A percentile compares a stretch with the other conserved stretches of the same genome.
Conservation (phyloP, 2,797 vertebrate genomes). For the Ceyx erithaca region DNA sequence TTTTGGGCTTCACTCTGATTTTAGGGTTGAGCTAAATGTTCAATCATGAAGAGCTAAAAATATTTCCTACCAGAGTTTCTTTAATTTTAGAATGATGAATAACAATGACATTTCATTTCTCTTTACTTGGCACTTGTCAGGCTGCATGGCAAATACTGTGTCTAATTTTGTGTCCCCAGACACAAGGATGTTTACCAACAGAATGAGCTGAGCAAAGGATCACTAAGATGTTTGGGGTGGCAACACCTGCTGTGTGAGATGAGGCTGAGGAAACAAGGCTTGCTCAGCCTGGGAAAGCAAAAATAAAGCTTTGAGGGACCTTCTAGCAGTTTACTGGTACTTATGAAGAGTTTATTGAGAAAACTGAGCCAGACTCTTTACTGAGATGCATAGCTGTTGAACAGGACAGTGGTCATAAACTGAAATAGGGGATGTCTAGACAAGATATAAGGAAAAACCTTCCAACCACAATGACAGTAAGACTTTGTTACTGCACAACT, state of each 20-base stretch:
- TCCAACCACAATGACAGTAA: neutral
- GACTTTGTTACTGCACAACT: neutral
- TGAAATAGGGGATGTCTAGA: neutral
- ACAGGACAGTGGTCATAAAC: neutral
- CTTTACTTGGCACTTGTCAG: neutral
- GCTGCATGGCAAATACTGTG: neutral
- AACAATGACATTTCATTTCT: neutral
- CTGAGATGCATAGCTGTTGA: neutral
- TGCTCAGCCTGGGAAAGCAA: neutral
- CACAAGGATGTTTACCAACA: neutral
- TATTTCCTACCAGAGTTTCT: neutral
- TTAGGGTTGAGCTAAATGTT: conserved; percentile 3
- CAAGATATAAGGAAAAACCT: neutral
- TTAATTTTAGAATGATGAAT: neutral
- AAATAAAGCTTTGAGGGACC: neutral
- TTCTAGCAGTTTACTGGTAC: neutral
- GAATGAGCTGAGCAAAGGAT: neutral
- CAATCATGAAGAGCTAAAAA: neutral
- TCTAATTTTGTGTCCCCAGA: neutral
- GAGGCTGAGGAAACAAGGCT: neutral
- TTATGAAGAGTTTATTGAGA: neutral
- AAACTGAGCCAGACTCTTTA: neutral
- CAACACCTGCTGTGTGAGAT: neutral
- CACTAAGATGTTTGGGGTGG: neutral
- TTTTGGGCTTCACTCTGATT: neutral